phyloP scores from a whole-genome alignment of 1,140 invertebrate species.

The Drosophila paulistorum region DNA sequence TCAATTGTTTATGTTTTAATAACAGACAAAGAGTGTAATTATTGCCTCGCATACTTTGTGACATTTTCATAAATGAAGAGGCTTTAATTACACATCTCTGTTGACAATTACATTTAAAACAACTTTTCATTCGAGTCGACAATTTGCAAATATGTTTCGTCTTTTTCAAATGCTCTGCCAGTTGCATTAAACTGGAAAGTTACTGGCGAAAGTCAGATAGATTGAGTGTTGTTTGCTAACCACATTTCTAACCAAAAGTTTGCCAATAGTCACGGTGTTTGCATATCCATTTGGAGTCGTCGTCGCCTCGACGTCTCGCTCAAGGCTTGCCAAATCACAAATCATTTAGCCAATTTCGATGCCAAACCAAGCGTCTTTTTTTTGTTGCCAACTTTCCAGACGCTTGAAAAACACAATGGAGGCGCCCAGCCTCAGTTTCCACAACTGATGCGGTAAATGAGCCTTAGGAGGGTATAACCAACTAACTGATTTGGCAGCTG shows the following conservation, averaged over 20 bases:
- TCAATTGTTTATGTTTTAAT: too few relatives aligned
- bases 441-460: slow-evolving; percentile 45
- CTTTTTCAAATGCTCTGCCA: neutral
- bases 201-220: neutral
- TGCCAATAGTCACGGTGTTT: slow-evolving; percentile 6
- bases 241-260: slow-evolving; percentile 8
- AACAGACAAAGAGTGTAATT: too few relatives aligned
- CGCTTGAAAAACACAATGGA: slow-evolving; percentile 58
- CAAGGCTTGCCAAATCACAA: slow-evolving; percentile 30
- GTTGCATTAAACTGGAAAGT: neutral
- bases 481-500: slow-evolving; percentile 28
- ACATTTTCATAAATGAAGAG: too few relatives aligned
- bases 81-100: too few relatives aligned
- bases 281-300: slow-evolving; percentile 19
- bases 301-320: slow-evolving; percentile 4
- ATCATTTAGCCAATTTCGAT: slow-evolving; percentile 48
- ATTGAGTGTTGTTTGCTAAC: neutral
- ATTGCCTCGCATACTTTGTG: too few relatives aligned
- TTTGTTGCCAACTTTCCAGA: slow-evolving; percentile 58
- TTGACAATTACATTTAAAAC: too few relatives aligned
- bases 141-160: too few relatives aligned
- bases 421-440: neutral
- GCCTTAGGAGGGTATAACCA: slow-evolving; percentile 22
- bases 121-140: too few relatives aligned
- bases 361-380: slow-evolving; percentile 34